A percentile compares a stretch with the other conserved stretches of the same genome.
Conservation (phyloP, 2,113 vertebrate genomes). For the Xenopus laevis region DNA sequence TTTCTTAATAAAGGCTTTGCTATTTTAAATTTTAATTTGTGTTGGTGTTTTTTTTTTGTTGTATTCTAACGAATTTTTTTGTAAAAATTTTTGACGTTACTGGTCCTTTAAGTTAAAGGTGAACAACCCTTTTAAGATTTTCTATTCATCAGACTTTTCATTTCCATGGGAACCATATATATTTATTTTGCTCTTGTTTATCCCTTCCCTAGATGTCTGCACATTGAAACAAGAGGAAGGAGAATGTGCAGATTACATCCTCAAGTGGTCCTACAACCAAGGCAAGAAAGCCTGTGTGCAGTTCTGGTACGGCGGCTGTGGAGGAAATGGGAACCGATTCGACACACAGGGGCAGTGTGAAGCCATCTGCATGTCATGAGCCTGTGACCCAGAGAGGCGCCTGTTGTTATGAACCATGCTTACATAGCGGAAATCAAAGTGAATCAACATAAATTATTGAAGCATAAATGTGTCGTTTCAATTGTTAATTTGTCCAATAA, state of each 20-base stretch:
- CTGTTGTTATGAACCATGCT: not conserved
- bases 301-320: conserved; percentile 82
- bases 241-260: conserved; percentile 61
- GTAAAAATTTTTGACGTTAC: too few species aligned
- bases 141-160: too few species aligned
- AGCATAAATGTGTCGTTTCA: not conserved
- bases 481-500: too few species aligned
- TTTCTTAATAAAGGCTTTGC: too few species aligned
- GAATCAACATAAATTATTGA: not conserved
- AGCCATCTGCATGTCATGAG: conserved; percentile 50
- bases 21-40: too few species aligned
- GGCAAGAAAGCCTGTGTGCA: conserved; percentile 56
- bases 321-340: conserved; percentile 75
- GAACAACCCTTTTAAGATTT: too few species aligned
- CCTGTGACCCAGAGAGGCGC: not conserved
- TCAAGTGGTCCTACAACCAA: conserved; percentile 73
- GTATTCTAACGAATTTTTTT: too few species aligned
- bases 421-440: not conserved
- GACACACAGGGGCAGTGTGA: conserved; percentile 65
- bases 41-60: too few species aligned
- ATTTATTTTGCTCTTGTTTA: not conserved
- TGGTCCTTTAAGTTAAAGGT: too few species aligned
- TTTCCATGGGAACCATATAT: too few species aligned
- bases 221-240: conserved; percentile 58
- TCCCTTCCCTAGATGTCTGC: conserved; percentile 62